phyloP scores from a whole-genome alignment of 2,797 vertebrate species.

The Acomys russatus region DNA sequence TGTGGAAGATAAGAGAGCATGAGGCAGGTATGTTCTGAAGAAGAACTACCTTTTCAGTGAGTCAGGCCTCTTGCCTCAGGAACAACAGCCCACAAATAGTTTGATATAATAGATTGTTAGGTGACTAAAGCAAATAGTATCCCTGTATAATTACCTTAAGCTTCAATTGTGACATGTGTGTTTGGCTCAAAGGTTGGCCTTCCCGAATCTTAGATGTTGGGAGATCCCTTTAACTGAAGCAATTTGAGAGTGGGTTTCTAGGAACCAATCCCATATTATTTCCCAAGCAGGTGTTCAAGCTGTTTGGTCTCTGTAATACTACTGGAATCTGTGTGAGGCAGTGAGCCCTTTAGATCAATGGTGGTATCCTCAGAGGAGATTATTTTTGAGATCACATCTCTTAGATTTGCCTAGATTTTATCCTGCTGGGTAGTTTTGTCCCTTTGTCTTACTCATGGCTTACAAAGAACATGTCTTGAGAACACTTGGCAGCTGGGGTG shows the following conservation, averaged over 20 bases:
- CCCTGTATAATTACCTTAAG: not conserved
- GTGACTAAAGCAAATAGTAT: not conserved
- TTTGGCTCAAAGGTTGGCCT: not conserved
- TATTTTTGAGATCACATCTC: slow-evolving; percentile 41
- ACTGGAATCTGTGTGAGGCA: slow-evolving; percentile 22
- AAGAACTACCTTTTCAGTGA: slow-evolving; percentile 30
- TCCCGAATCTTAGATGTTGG: not conserved
- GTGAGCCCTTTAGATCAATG: not conserved
- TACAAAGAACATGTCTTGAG: slow-evolving; percentile 43
- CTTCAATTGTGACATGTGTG: not conserved
- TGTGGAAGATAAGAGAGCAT: slow-evolving; percentile 26
- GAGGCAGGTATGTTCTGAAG: slow-evolving; percentile 33
- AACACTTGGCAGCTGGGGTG: slow-evolving; percentile 32
- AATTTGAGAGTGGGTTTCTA: not conserved
- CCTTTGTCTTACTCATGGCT: slow-evolving; percentile 6
- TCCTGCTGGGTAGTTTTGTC: not conserved
- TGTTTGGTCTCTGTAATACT: slow-evolving; percentile 7
- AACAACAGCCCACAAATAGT: not conserved
- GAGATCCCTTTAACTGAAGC: not conserved
- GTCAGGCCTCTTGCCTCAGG: slow-evolving; percentile 33
- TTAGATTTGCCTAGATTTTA: slow-evolving; percentile 56
- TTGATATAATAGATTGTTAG: slow-evolving; percentile 34
- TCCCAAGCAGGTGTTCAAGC: not conserved
- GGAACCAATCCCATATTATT: not conserved
- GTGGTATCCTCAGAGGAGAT: not conserved